Evolutionary conservation across 2,797 vertebrate species (phyloP), one percentile per base, ranked within the genome.

Genomic region (Amazona ochrocephala): DNA sequence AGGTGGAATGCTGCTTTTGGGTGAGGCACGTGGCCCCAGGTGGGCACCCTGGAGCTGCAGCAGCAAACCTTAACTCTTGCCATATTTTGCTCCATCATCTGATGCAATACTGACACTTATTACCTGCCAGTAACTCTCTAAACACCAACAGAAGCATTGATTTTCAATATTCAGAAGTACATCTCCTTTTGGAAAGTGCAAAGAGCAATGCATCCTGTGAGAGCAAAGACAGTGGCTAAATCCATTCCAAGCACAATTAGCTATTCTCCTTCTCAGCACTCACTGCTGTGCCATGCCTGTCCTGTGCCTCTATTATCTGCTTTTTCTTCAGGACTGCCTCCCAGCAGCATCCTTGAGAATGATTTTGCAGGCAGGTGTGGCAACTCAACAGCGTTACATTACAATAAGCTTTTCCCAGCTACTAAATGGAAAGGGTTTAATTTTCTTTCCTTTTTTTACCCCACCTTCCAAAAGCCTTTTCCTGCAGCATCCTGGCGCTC

Each of bases 351-450:
- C 83, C 79, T 58, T 54, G 34, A 3, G 2, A n/a, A 37, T 2
- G 2, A 18, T 61, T 88, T 80, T 86, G 68, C 56, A 73, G 72
- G 47, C 61, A 93, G 51, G 39, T 42, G 26, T 16, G 81, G 53
- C 50, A 90, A 50, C 93, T 90, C 32, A 2, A 24, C 48, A 45
- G 34, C 8, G 2, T 17, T 50, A 34, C 6, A 4, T 75, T 50
- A 53, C 74, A 84, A 30, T 29, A 53, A 83, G 67, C 13, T 91
- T 92, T 93, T 66, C 73, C 50, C 50, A 84, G 75, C 67, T 66
- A 41, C 56, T 73, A 64, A 51, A 50, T 32, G 3, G 58, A 65
- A 39, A 79, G 13, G 30, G 6, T 11, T 86, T 88, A 5, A 37
- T 72, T 58, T 53, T n/a, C 42, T 39, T 37, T 20, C 18, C 22